phyloP scores from a whole-genome alignment of 2,113 vertebrate genomes.

The Narcine bancroftii region DNA sequence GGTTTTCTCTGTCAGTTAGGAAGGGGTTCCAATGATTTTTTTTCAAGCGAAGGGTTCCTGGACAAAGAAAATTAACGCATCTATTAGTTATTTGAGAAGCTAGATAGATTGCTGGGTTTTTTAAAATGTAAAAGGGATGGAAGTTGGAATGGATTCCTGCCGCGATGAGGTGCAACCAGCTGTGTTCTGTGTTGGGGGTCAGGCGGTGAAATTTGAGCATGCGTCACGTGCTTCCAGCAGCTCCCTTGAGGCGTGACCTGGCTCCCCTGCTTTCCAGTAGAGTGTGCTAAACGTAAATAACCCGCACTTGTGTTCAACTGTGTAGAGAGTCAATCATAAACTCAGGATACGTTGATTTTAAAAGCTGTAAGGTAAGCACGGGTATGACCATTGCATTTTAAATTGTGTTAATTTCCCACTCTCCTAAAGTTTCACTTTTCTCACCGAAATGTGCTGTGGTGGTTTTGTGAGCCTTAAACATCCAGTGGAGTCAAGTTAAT shows the following conservation, averaged over 20 bases:
- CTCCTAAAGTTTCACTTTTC: background rate
- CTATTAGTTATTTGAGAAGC: constrained; percentile 1
- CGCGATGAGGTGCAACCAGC: constrained; percentile 9
- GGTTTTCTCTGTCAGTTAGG: background rate
- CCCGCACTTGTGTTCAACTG: background rate
- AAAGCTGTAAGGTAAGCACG: background rate
- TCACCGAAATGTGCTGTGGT: background rate
- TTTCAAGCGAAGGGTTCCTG: background rate
- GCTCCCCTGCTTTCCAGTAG: background rate
- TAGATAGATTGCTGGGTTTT: background rate
- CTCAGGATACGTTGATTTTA: background rate
- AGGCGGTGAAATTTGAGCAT: constrained; percentile 14
- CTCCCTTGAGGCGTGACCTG: constrained; percentile 24
- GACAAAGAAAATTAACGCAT: background rate
- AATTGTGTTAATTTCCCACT: background rate
- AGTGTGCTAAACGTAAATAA: background rate
- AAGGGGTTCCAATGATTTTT: background rate
- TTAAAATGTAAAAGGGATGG: background rate
- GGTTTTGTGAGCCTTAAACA: background rate
- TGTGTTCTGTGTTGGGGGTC: background rate
- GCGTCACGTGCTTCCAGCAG: constrained; percentile 17
- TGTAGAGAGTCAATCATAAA: background rate
- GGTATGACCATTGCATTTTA: background rate
- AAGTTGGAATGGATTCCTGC: constrained; percentile 22
- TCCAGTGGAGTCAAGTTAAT: background rate